Percentiles rank a stretch among this genome's conserved stretches.
phyloP scores from a whole-genome alignment of 2,113 vertebrate genomes.

The Leucopsar rothschildi region DNA sequence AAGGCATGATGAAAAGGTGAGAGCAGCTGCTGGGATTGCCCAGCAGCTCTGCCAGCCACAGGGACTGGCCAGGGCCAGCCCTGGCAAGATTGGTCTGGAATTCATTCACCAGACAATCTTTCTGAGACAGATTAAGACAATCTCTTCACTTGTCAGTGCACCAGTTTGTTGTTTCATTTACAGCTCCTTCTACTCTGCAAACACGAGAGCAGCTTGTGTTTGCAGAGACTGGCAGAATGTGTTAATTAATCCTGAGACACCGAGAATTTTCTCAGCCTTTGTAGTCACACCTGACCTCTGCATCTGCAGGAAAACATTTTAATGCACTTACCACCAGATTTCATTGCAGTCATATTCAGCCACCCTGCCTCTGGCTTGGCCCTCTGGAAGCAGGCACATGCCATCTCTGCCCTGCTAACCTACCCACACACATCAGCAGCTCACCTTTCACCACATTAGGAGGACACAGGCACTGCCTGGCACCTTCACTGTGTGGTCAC shows the following conservation, averaged over 20 bases:
- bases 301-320: not conserved
- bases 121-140: not conserved
- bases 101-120: not conserved
- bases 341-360: not conserved
- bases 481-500: not conserved
- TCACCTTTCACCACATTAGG: accelerated
- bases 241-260: not conserved
- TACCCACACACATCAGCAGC: not conserved
- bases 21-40: not conserved
- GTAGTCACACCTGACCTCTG: not conserved
- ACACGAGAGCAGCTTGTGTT: not conserved
- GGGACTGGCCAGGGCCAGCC: not conserved
- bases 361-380: not conserved
- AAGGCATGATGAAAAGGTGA: not conserved
- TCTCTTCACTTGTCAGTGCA: not conserved
- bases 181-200: not conserved
- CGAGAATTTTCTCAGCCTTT: not conserved
- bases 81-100: not conserved
- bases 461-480: not conserved
- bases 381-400: not conserved
- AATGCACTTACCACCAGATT: not conserved
- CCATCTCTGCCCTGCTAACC: not conserved
- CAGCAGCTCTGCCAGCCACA: not conserved
- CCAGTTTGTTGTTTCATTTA: not conserved
- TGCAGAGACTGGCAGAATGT: not conserved